Percentiles rank a stretch among this genome's conserved stretches.
phyloP scores from a whole-genome alignment of 1,140 invertebrate species.

The Pseudachorutes palmiensis region DNA sequence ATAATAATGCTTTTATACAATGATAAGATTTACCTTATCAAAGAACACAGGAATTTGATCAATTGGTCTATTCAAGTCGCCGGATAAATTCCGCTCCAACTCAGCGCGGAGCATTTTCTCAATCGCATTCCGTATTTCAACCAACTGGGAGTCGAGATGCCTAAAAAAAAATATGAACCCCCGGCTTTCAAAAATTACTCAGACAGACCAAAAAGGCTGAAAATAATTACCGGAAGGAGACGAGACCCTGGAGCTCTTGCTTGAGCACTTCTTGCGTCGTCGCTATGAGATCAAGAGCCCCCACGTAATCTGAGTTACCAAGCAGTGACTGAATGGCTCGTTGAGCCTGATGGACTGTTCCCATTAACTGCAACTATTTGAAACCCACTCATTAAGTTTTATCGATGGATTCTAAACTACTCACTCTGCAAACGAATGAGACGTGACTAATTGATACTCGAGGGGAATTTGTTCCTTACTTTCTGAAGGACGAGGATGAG shows the following conservation, averaged over 20 bases:
- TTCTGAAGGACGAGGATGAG: slow-evolving; percentile 48
- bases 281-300: slow-evolving; percentile 90
- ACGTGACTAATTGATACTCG: slow-evolving; percentile 37
- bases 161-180: slow-evolving; percentile 14
- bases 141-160: slow-evolving; percentile 49
- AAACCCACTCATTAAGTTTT: slow-evolving; percentile 11
- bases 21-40: slow-evolving; percentile 45
- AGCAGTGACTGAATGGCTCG: slow-evolving; percentile 90
- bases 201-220: background rate
- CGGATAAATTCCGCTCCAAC: slow-evolving; percentile 82
- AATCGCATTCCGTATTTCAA: slow-evolving; percentile 90
- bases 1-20: slow-evolving; percentile 42
- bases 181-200: background rate
- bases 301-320: slow-evolving; percentile 93
- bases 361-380: slow-evolving; percentile 75
- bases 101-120: slow-evolving; percentile 95
- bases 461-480: slow-evolving; percentile 40
- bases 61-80: slow-evolving; percentile 79
- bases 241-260: slow-evolving; percentile 35
- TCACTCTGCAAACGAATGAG: background rate
- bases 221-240: slow-evolving; percentile 30
- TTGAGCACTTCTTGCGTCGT: slow-evolving; percentile 88
- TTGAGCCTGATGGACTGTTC: slow-evolving; percentile 94
- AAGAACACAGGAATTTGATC: slow-evolving; percentile 52
- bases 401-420: background rate